Conservation (phyloP, 2,888 invertebrate species). For the Fabriciana adippe region DNA sequence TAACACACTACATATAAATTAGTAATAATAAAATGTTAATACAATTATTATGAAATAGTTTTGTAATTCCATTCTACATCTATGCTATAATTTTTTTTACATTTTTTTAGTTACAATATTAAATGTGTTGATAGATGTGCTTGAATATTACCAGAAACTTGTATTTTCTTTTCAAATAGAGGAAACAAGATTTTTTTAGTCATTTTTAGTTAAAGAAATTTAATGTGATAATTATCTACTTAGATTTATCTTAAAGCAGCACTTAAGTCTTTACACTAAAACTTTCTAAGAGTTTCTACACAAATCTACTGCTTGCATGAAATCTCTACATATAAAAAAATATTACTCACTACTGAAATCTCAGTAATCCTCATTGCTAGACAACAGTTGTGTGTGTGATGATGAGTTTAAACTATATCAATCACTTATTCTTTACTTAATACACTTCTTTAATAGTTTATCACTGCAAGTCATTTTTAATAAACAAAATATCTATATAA, state of each 20-base stretch:
- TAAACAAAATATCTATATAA: slow-evolving; percentile 73
- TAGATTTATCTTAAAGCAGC: slow-evolving; percentile 59
- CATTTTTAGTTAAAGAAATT: slow-evolving; percentile 35
- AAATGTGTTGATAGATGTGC: slow-evolving; percentile 45
- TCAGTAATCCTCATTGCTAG: slow-evolving; percentile 69
- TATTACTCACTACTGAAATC: slow-evolving; percentile 78
- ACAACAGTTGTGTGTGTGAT: slow-evolving; percentile 60
- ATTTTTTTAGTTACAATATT: slow-evolving; percentile 52
- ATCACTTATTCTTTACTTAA: slow-evolving; percentile 69
- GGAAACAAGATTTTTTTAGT: no score
- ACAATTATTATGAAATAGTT: slow-evolving; percentile 58
- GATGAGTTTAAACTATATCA: slow-evolving; percentile 61
- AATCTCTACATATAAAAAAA: slow-evolving; percentile 71
- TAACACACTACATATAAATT: slow-evolving; percentile 60
- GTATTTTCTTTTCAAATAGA: slow-evolving; percentile 25
- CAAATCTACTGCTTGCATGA: slow-evolving; percentile 54
- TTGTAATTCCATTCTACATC: slow-evolving; percentile 68
- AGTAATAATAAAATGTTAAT: slow-evolving; percentile 65
- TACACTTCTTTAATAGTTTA: slow-evolving; percentile 65
- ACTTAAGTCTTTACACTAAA: slow-evolving; percentile 58
- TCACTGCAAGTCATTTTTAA: slow-evolving; percentile 61
- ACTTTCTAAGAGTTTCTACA: slow-evolving; percentile 54
- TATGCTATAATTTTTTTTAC: slow-evolving; percentile 60
- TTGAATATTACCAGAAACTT: slow-evolving; percentile 14
- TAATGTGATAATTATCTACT: neutral